phyloP scores from a whole-genome alignment of 2,888 invertebrate species.

The Cataglyphis rosenhaueri region DNA sequence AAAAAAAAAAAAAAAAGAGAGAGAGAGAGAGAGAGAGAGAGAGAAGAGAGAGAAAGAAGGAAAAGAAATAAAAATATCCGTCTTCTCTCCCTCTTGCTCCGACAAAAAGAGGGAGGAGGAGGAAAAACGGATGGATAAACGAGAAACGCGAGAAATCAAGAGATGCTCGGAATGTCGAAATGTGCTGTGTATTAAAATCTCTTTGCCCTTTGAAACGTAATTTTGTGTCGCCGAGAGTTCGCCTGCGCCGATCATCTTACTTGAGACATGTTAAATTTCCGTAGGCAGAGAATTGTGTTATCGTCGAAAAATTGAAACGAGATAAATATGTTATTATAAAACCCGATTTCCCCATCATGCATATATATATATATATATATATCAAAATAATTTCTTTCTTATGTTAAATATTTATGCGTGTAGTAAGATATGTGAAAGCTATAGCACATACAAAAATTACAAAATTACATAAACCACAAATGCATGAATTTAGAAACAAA shows the following conservation, averaged over 20 bases:
- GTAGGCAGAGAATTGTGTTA: neutral
- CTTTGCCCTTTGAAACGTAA: slow-evolving; percentile 44
- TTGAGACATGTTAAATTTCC: slow-evolving; percentile 25
- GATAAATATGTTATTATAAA: neutral
- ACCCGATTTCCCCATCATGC: neutral
- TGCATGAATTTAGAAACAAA: neutral
- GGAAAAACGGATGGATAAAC: slow-evolving; percentile 67
- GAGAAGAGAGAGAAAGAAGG: slow-evolving; percentile 33
- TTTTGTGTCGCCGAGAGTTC: slow-evolving; percentile 18
- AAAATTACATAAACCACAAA: neutral
- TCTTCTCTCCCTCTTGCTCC: slow-evolving; percentile 49
- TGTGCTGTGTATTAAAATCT: slow-evolving; percentile 67
- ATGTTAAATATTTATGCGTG: neutral
- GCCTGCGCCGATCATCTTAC: slow-evolving; percentile 9
- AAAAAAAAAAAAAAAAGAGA: slow-evolving; percentile 55
- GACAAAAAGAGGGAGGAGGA: slow-evolving; percentile 43
- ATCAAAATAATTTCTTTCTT: neutral
- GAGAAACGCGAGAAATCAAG: slow-evolving; percentile 72
- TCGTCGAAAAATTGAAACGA: neutral
- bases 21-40: slow-evolving; percentile 41
- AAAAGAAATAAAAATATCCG: slow-evolving; percentile 76
- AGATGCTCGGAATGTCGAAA: slow-evolving; percentile 65
- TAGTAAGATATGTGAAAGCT: neutral
- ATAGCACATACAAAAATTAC: neutral
- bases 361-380: neutral